A percentile compares a stretch with the other conserved stretches of the same genome.
Conservation (phyloP, 2,113 vertebrate genomes). For the Harpagus bidentatus region DNA sequence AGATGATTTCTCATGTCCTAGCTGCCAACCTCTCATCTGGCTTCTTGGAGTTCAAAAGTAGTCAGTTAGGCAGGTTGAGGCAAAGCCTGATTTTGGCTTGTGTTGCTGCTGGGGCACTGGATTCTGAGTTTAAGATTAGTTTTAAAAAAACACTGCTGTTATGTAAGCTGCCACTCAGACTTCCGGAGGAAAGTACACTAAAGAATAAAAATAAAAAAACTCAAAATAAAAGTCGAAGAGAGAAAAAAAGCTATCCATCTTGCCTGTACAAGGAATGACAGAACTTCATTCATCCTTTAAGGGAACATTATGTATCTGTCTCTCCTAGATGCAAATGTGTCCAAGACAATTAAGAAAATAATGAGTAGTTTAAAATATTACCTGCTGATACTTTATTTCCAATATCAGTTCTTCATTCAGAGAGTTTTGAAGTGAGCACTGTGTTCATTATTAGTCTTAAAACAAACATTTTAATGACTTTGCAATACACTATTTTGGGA, state of each 20-base stretch:
- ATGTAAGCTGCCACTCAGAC: conserved; percentile 20
- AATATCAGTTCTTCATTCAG: neutral
- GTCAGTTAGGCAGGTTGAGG: neutral
- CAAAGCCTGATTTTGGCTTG: neutral
- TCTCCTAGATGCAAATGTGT: conserved; percentile 24
- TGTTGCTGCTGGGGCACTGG: neutral
- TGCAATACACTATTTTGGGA: neutral
- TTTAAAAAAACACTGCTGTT: neutral
- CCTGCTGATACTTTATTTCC: neutral
- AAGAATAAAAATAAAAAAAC: neutral
- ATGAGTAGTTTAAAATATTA: too few relatives aligned
- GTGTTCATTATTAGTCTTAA: neutral
- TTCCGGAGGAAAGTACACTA: neutral
- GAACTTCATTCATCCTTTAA: conserved; percentile 22
- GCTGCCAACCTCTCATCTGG: neutral
- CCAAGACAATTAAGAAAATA: too few relatives aligned
- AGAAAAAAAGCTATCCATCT: neutral
- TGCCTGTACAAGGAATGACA: neutral
- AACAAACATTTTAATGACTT: neutral
- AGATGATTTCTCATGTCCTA: neutral
- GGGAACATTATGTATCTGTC: conserved; percentile 2
- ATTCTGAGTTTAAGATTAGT: neutral
- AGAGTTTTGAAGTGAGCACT: neutral
- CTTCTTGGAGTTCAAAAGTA: neutral
- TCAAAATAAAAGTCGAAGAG: neutral